phyloP scores from a whole-genome alignment of 37 sponge, comb jelly and placozoan genomes.

The Cladorhizidae sp. region DNA sequence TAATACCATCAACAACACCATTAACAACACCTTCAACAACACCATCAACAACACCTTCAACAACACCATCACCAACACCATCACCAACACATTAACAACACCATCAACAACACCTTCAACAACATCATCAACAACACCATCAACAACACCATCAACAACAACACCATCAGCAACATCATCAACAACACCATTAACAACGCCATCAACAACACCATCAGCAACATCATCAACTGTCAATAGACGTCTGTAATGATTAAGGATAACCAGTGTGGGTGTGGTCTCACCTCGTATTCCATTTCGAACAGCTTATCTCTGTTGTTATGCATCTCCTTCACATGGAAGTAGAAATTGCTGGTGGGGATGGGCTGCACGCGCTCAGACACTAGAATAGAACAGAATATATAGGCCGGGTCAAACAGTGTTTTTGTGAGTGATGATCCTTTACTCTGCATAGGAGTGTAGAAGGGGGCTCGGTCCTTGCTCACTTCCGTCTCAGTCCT shows the following conservation, averaged over 20 bases:
- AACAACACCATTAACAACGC: no score
- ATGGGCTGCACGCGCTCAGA: constrained; percentile 26
- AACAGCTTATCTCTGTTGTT: constrained; percentile 67
- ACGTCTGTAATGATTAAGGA: background rate
- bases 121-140: no score
- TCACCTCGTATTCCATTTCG: constrained; percentile 70
- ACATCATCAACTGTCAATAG: background rate
- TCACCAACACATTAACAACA: no score
- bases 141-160: no score
- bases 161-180: no score
- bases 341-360: constrained; percentile 28
- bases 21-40: no score
- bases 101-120: no score
- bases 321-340: constrained; percentile 67
- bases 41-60: no score
- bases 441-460: background rate
- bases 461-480: background rate
- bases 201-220: background rate
- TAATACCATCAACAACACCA: no score
- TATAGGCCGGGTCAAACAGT: background rate
- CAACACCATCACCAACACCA: no score
- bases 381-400: background rate
- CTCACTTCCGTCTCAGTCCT: background rate
- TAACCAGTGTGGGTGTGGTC: background rate
- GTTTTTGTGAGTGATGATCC: background rate